A percentile compares a stretch with the other conserved stretches of the same genome.
Evolutionary conservation across 2,113 vertebrate species (phyloP).

Genomic region (Takifugu flavidus): DNA sequence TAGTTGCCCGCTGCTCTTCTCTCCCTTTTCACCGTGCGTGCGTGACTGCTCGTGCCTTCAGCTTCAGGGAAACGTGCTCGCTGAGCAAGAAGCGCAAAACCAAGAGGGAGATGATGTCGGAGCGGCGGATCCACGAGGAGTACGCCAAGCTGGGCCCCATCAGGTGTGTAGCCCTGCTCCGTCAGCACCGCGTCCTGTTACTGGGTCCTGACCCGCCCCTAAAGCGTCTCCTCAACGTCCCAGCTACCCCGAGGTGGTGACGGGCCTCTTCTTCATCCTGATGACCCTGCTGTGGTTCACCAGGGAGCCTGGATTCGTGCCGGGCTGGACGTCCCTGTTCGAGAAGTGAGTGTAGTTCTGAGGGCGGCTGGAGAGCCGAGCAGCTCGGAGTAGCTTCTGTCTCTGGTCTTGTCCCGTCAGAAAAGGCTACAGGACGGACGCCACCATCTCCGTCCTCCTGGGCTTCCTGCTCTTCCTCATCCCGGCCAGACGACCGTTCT

Average conservation of each 20-base stretch:
- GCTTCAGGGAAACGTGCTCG: slow-evolving; percentile 97
- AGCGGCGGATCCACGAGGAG: slow-evolving; percentile 92
- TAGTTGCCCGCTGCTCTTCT: background rate
- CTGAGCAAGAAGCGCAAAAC: slow-evolving; percentile 95
- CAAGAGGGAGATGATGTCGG: slow-evolving; percentile 88
- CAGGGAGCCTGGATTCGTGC: slow-evolving; percentile 93
- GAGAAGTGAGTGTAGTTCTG: no score
- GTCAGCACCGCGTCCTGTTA: no score
- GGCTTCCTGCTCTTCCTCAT: slow-evolving; percentile 98
- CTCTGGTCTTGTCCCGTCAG: slow-evolving; percentile 54
- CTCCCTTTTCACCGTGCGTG: background rate
- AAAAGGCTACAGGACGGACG: slow-evolving; percentile 95
- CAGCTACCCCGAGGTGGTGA: slow-evolving; percentile 96
- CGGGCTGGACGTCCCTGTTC: slow-evolving; percentile 97
- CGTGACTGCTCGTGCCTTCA: slow-evolving; percentile 52
- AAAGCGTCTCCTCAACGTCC: slow-evolving; percentile 11
- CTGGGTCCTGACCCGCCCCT: no score
- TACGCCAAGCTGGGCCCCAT: slow-evolving; percentile 90
- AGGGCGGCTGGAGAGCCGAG: no score
- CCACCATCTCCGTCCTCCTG: slow-evolving; percentile 93
- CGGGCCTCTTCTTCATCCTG: slow-evolving; percentile 92
- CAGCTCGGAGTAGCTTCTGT: background rate
- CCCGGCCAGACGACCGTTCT: slow-evolving; percentile 83
- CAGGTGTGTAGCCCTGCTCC: slow-evolving; percentile 78
- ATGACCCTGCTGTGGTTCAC: slow-evolving; percentile 98